Evolutionary conservation across 2,888 invertebrate species (phyloP).

Genomic region (Diplolepis rosae): DNA sequence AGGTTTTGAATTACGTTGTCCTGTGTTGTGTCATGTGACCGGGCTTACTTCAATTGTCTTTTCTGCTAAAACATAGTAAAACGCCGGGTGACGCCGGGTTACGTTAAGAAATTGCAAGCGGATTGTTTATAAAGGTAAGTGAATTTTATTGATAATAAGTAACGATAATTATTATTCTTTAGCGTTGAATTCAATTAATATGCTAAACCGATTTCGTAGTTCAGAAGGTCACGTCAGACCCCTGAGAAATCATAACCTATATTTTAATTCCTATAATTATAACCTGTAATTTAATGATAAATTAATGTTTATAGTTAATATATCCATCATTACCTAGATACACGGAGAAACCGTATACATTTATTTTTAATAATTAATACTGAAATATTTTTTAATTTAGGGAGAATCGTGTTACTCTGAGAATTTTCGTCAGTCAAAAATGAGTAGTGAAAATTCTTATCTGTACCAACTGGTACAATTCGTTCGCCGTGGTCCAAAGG

Average conservation of each 20-base stretch:
- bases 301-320: background rate
- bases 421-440: too few relatives aligned
- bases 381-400: too few relatives aligned
- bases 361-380: too few relatives aligned
- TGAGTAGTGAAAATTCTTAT: background rate
- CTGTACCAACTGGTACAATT: background rate
- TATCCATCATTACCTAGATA: background rate
- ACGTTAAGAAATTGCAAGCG: background rate
- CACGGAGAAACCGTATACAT: too few relatives aligned
- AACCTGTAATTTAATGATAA: too few relatives aligned
- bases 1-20: background rate
- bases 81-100: background rate
- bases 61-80: background rate
- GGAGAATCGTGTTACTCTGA: too few relatives aligned
- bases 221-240: too few relatives aligned
- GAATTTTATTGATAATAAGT: background rate
- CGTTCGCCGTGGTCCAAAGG: background rate
- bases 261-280: background rate
- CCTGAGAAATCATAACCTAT: too few relatives aligned
- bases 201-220: background rate
- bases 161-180: background rate
- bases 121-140: background rate
- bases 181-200: background rate
- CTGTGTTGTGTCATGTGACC: background rate
- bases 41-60: background rate